Evolutionary conservation across 1,140 invertebrate genomes (phyloP).

Genomic region (Eciton burchellii): DNA sequence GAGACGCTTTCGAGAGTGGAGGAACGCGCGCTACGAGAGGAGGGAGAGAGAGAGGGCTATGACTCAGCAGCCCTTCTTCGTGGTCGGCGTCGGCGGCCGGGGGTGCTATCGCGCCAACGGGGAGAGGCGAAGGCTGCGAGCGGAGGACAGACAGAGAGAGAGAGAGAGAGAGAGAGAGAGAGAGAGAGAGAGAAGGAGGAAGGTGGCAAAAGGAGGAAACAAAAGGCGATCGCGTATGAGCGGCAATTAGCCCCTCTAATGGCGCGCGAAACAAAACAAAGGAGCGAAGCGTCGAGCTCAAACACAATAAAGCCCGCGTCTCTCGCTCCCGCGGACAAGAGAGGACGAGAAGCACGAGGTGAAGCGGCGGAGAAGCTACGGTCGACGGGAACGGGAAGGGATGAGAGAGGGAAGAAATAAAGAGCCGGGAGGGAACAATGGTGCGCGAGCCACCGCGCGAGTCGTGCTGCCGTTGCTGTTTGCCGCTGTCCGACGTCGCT

Average conservation of each 20-base stretch:
- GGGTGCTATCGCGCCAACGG: slow-evolving; percentile 27
- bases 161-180: slow-evolving; percentile 62
- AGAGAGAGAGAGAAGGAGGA: slow-evolving; percentile 69
- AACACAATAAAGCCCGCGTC: slow-evolving; percentile 79
- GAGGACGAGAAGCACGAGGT: slow-evolving; percentile 51
- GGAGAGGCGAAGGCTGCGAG: slow-evolving; percentile 2
- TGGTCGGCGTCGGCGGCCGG: slow-evolving; percentile 55
- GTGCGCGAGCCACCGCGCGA: slow-evolving; percentile 72
- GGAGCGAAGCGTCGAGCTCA: slow-evolving; percentile 78
- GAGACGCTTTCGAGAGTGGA: slow-evolving; percentile 10
- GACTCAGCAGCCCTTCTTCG: slow-evolving; percentile 65
- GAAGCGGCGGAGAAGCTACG: slow-evolving; percentile 41
- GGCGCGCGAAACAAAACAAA: slow-evolving; percentile 84
- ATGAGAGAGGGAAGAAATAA: slow-evolving; percentile 68
- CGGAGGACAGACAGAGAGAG: too few relatives aligned
- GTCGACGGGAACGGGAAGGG: slow-evolving; percentile 7
- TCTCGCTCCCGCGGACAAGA: slow-evolving; percentile 51
- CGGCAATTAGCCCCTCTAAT: slow-evolving; percentile 85
- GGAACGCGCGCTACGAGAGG: slow-evolving; percentile 18
- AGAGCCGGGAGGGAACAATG: slow-evolving; percentile 74
- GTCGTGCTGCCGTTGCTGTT: slow-evolving; percentile 66
- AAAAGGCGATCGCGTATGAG: slow-evolving; percentile 84
- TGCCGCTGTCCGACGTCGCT: slow-evolving; percentile 48
- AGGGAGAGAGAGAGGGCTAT: slow-evolving; percentile 46
- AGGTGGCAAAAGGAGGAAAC: slow-evolving; percentile 79